Percentiles rank a stretch among this genome's conserved stretches.
Evolutionary conservation across 2,113 vertebrate genomes (phyloP).

Genomic region (Oreocharis arfaki): DNA sequence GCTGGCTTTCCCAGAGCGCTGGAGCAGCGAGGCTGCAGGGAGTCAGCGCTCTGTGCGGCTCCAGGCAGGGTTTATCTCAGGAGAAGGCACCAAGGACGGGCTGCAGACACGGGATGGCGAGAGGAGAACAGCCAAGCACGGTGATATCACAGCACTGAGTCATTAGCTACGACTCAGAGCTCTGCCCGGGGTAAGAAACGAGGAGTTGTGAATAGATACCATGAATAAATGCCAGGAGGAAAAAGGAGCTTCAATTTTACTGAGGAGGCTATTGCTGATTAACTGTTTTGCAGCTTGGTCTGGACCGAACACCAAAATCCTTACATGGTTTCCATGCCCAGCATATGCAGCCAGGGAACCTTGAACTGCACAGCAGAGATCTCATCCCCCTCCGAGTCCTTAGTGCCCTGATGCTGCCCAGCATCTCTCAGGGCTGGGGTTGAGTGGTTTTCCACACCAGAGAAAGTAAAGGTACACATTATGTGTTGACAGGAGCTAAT

Average conservation of each 20-base stretch:
- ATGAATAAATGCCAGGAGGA: background rate
- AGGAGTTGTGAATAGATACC: background rate
- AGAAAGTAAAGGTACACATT: background rate
- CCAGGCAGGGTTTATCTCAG: background rate
- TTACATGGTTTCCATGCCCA: background rate
- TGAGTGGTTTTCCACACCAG: background rate
- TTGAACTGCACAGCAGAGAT: too few relatives aligned
- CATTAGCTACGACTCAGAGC: background rate
- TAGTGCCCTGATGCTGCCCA: background rate
- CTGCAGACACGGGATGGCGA: background rate
- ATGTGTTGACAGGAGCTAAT: conserved; percentile 13
- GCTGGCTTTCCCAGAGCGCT: background rate
- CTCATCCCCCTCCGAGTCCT: background rate
- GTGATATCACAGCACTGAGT: background rate
- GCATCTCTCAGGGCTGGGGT: background rate
- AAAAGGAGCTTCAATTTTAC: background rate
- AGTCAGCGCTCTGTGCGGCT: background rate
- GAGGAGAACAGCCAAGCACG: background rate
- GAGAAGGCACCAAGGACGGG: background rate
- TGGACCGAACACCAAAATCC: background rate
- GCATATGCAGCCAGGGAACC: background rate
- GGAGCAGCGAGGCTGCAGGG: background rate
- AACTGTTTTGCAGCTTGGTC: background rate
- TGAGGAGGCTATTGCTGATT: background rate
- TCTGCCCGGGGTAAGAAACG: background rate